Evolutionary conservation across 1,140 invertebrate genomes (phyloP), one percentile per base, ranked within the genome.

Genomic region (Bombus polaris): DNA sequence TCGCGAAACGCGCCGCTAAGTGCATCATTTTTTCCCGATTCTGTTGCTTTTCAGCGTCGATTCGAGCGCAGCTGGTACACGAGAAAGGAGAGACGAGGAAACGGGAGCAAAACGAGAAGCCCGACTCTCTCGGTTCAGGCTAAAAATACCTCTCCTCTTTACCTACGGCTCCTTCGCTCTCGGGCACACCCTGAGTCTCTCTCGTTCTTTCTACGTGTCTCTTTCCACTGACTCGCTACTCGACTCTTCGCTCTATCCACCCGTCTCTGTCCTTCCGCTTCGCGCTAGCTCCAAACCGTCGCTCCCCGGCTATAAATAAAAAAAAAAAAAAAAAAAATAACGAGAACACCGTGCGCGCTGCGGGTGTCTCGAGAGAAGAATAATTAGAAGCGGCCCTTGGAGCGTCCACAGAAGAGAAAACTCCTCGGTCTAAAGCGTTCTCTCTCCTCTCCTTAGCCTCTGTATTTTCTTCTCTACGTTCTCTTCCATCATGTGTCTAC

Each of bases 301-400:
- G 71, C 78, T 89, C 59, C 15, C 59, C 53, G 37, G 75, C 89
- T 90, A 91, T 88, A 90, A 90, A 90, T 87, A 90, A 91, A 90
- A 88, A 66, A 66, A 66, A 35, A 65, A 32, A n/a, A 39, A 18
- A 32, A 18, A 35, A 81, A 86, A 85, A 85, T 68, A 90, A 88
- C 80, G 78, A 88, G 89, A 88, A 72, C 83, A 66, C 59, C 74
- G 88, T 42, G 71, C 76, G 47, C 77, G 85, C 77, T 78, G 81
- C 87, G 87, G 78, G 89, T 90, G 89, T 88, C 90, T 90, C 89
- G 84, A 81, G 84, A 68, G 87, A 84, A 88, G 87, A 91, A 91
- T 91, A 91, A 91, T 91, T 91, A 91, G 89, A 90, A 87, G 68
- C 87, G 81, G 83, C 83, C 65, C 81, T 86, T 77, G 86, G 79